A percentile compares a stretch with the other conserved stretches of the same genome.
These are phyloP conservation scores for Trichosurus vulpecula DNA, from an alignment of 2,797 vertebrate genomes.

Conservation along the genomic window DNA sequence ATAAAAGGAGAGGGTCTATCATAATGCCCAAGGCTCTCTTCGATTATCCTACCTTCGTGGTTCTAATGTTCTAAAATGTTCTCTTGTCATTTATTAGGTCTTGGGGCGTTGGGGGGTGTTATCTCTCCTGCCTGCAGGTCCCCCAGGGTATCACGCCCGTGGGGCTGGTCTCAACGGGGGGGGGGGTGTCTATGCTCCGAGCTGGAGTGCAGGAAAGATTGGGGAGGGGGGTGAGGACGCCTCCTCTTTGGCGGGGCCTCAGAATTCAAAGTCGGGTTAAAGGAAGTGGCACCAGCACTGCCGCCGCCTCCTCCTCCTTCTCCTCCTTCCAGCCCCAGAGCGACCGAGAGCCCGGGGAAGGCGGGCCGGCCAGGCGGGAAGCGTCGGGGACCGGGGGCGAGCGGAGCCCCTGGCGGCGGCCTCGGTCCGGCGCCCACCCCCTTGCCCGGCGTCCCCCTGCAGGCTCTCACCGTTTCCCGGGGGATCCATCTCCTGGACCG, in stretches of 20 bases:
- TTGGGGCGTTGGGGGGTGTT: not conserved
- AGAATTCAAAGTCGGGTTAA: not conserved
- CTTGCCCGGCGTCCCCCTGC: rapidly evolving
- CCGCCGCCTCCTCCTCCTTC: not conserved
- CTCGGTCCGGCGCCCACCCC: rapidly evolving
- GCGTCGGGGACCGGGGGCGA: rapidly evolving
- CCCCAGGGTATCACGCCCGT: not conserved
- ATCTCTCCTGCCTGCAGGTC: too few species aligned
- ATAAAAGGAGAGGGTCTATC: not conserved
- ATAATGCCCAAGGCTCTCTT: not conserved
- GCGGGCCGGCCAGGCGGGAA: slow-evolving; percentile 36
- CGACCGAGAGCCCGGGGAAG: slow-evolving; percentile 65
- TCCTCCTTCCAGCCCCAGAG: not conserved
- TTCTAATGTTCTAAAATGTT: not conserved
- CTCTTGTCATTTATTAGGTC: not conserved
- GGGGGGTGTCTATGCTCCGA: not conserved
- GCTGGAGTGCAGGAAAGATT: not conserved
- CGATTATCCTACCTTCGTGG: not conserved
- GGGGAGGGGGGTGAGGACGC: too few species aligned
- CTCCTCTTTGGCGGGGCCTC: not conserved
- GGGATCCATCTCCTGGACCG: not conserved
- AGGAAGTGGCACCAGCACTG: not conserved
- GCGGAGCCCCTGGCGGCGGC: not conserved
- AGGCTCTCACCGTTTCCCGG: not conserved
- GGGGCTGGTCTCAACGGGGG: not conserved